These are phyloP conservation scores for Phallusia fumigata DNA, from an alignment of 23 tunicate species.

Conservation along the genomic window DNA sequence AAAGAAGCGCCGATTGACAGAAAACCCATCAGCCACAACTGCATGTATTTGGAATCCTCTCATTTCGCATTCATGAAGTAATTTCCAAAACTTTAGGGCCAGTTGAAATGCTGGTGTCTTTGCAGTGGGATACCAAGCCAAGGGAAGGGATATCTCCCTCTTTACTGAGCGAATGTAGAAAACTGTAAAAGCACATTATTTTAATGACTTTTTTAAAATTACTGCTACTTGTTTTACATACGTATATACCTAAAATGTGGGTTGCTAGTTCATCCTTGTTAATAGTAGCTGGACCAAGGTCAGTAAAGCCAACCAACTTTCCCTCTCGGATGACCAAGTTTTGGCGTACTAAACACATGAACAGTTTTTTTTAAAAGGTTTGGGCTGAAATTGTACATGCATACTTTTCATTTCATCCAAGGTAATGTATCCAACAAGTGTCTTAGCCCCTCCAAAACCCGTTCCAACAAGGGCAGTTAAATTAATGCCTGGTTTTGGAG, in stretches of 20 bases:
- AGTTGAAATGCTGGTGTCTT: constrained; percentile 15
- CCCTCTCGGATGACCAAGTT: not conserved
- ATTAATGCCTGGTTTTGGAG: not conserved
- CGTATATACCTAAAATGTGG: constrained; percentile 1
- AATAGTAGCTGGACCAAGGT: not conserved
- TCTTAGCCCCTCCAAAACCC: no score
- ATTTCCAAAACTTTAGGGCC: constrained; percentile 22
- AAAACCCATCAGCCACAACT: constrained; percentile 11
- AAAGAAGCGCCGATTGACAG: not conserved
- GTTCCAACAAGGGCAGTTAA: not conserved
- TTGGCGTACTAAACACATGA: not conserved
- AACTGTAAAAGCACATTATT: not conserved
- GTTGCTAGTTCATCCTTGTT: not conserved
- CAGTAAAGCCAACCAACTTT: not conserved
- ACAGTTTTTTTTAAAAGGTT: not conserved
- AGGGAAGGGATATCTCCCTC: constrained; percentile 17
- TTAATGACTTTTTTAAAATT: not conserved
- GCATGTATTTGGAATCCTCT: constrained; percentile 18
- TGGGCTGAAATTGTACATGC: no score
- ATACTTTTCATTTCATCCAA: constrained; percentile 22
- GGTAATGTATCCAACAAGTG: not conserved
- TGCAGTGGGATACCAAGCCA: constrained; percentile 37
- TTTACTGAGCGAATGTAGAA: constrained; percentile 20
- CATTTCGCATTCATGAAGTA: constrained; percentile 22
- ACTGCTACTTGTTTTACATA: not conserved